Conservation (phyloP, 1,140 invertebrate species). For the Drosophila kohkoa region DNA sequence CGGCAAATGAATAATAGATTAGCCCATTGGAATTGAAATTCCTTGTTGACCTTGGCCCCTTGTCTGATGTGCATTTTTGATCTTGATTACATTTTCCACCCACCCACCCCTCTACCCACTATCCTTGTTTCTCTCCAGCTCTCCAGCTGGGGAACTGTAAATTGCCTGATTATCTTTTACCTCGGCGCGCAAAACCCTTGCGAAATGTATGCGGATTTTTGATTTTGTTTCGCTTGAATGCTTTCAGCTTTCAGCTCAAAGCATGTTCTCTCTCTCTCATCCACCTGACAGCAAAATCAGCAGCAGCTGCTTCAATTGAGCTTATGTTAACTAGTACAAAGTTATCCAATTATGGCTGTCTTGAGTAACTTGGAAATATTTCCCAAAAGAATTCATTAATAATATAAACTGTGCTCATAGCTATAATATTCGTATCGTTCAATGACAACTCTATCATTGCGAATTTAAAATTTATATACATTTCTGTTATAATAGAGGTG, state of each 20-base stretch:
- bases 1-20: slow-evolving; percentile 67
- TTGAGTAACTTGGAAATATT: neutral
- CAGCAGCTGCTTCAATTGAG: neutral
- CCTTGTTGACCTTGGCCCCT: slow-evolving; percentile 71
- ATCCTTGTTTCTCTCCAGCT: neutral
- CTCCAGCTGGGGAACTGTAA: slow-evolving; percentile 42
- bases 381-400: no score
- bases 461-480: no score
- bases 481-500: no score
- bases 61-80: slow-evolving; percentile 49
- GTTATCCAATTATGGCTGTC: neutral
- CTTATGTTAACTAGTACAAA: neutral
- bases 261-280: slow-evolving; percentile 16
- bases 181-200: neutral
- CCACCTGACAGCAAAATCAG: neutral
- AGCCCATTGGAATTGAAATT: slow-evolving; percentile 62
- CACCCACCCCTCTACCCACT: neutral
- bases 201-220: slow-evolving; percentile 4
- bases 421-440: no score
- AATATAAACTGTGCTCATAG: no score
- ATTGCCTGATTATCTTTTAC: slow-evolving; percentile 67
- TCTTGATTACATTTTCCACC: slow-evolving; percentile 63
- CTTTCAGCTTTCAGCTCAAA: neutral
- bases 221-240: slow-evolving; percentile 22
- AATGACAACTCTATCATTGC: no score